Percentiles rank a stretch among this genome's conserved stretches.
phyloP scores from a whole-genome alignment of 2,888 invertebrate species.

The Bombylius discolor region DNA sequence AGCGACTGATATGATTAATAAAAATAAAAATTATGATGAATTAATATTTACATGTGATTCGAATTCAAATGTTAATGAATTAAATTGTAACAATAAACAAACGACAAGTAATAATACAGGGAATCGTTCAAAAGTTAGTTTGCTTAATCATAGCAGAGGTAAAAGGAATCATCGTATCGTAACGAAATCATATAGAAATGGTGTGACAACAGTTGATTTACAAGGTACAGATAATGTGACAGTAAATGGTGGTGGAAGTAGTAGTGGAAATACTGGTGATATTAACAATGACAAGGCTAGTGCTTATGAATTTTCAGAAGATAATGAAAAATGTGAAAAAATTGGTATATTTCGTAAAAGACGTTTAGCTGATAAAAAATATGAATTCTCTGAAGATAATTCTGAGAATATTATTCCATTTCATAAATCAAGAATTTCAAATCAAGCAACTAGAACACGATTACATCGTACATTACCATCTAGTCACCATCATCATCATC shows the following conservation, averaged over 20 bases:
- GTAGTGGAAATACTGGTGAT: neutral
- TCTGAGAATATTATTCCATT: conserved; percentile 46
- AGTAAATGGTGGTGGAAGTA: neutral
- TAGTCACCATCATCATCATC: conserved; percentile 9
- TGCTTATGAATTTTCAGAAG: conserved; percentile 76
- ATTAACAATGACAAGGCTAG: conserved; percentile 24
- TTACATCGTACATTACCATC: conserved; percentile 10
- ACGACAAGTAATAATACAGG: neutral
- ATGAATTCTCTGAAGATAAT: conserved; percentile 76
- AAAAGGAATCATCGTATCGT: conserved; percentile 30
- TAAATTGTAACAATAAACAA: conserved; percentile 5
- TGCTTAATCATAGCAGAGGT: conserved; percentile 22
- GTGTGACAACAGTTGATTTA: conserved; percentile 30
- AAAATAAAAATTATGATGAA: conserved; percentile 36
- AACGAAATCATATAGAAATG: conserved; percentile 32
- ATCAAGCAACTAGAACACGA: conserved; percentile 5
- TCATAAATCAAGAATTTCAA: conserved; percentile 23
- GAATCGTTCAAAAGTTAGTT: conserved; percentile 17
- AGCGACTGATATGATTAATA: conserved; percentile 34
- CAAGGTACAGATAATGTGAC: conserved; percentile 16
- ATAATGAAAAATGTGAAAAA: conserved; percentile 71
- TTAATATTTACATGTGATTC: conserved; percentile 38
- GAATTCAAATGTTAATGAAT: conserved; percentile 11
- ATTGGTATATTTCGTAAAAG: conserved; percentile 75
- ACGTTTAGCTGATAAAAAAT: conserved; percentile 79